Conservation (phyloP, 1,140 invertebrate genomes). For the Orchesella cincta region DNA sequence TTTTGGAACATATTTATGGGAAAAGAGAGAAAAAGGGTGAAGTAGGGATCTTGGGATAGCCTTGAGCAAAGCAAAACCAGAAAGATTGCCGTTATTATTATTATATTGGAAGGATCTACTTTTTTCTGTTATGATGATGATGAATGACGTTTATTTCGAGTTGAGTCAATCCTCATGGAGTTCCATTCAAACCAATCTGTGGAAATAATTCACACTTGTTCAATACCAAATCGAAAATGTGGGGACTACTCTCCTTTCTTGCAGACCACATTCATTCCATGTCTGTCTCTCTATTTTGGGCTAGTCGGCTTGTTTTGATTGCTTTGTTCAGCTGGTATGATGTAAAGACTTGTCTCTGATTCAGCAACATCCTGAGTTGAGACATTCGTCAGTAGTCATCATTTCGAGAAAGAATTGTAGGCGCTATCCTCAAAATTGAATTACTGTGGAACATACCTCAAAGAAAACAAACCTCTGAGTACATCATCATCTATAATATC, state of each 20-base stretch:
- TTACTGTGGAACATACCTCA: no score
- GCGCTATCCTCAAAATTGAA: no score
- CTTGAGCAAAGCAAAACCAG: background rate
- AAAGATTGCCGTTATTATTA: conserved; percentile 7
- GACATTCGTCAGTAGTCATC: no score
- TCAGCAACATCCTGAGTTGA: no score
- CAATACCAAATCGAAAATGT: background rate
- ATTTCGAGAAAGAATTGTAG: no score
- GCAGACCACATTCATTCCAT: background rate
- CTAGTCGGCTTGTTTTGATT: background rate
- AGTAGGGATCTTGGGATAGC: background rate
- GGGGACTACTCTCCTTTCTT: background rate
- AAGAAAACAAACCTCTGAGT: no score
- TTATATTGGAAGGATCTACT: conserved; percentile 4
- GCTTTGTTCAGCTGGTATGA: background rate
- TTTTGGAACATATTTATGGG: conserved; percentile 2
- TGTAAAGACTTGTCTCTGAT: no score
- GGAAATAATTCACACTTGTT: conserved; percentile 29
- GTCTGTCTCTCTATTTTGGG: no score
- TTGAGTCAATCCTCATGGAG: background rate
- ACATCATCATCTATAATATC: no score
- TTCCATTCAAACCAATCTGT: conserved; percentile 27
- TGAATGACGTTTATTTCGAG: conserved; percentile 19
- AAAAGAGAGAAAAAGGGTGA: background rate
- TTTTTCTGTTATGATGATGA: background rate